phyloP scores from a whole-genome alignment of 2,888 invertebrate genomes.

The Cantharis nigra region DNA sequence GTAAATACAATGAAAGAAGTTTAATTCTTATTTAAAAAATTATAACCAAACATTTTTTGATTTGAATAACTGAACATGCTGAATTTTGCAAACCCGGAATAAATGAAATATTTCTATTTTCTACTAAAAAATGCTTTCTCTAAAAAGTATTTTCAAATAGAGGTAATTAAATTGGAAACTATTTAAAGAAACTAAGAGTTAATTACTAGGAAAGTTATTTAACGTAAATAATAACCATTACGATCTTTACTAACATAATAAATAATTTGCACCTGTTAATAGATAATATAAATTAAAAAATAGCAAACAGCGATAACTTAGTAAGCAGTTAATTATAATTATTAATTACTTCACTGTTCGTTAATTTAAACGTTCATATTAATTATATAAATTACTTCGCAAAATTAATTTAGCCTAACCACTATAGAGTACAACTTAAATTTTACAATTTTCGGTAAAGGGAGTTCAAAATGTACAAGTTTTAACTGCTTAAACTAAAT shows the following conservation, averaged over 20 bases:
- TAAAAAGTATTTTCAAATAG: neutral
- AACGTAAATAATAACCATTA: neutral
- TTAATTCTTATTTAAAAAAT: neutral
- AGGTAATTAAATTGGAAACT: neutral
- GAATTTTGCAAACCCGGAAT: neutral
- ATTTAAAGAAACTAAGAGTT: neutral
- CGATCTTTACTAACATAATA: neutral
- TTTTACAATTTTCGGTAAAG: neutral
- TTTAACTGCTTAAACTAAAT: neutral
- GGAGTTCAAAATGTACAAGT: neutral
- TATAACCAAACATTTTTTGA: neutral
- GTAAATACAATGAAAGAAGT: no score
- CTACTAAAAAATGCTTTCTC: neutral
- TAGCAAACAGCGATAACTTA: neutral
- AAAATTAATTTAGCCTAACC: neutral
- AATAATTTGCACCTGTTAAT: neutral
- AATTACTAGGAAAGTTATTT: neutral
- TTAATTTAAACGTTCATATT: neutral
- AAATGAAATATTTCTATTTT: neutral
- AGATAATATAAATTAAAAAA: neutral
- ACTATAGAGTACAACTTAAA: neutral
- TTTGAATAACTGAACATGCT: neutral
- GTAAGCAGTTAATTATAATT: neutral
- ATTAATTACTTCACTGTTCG: neutral
- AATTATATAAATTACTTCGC: neutral